Percentiles rank a stretch among this genome's conserved stretches.
phyloP scores from a whole-genome alignment of 2,888 invertebrate genomes.

The Rhogogaster chlorosoma region DNA sequence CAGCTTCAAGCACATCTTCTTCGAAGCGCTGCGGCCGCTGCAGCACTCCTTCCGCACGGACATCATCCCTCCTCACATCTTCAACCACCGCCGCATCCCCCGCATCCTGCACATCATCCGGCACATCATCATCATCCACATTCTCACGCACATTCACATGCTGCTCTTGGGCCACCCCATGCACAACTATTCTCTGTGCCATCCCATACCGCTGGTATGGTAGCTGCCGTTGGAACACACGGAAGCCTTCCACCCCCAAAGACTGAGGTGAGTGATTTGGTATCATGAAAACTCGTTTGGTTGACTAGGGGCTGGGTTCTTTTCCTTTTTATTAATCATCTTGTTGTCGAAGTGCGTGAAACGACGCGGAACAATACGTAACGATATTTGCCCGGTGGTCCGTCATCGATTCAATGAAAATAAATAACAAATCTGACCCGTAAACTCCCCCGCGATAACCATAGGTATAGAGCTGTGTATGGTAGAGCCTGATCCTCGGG shows the following conservation, averaged over 20 bases:
- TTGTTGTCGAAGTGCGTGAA: background rate
- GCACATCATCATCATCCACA: constrained; percentile 43
- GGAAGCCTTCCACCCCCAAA: constrained; percentile 70
- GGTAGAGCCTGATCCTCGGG: constrained; percentile 69
- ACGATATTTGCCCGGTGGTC: constrained; percentile 62
- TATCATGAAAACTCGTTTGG: background rate
- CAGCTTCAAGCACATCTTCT: constrained; percentile 90
- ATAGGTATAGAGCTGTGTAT: background rate
- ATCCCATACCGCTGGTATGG: constrained; percentile 70
- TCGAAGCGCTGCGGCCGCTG: constrained; percentile 81
- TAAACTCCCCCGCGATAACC: constrained; percentile 27
- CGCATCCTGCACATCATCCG: constrained; percentile 35
- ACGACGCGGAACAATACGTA: constrained; percentile 29
- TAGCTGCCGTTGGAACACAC: constrained; percentile 69
- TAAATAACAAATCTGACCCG: constrained; percentile 59
- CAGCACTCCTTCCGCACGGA: constrained; percentile 80
- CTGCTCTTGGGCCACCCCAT: constrained; percentile 69
- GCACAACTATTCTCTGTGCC: constrained; percentile 74
- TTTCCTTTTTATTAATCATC: background rate
- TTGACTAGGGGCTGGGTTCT: background rate
- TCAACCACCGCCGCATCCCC: constrained; percentile 50
- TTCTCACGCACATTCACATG: constrained; percentile 58
- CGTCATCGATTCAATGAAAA: constrained; percentile 67
- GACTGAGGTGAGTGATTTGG: constrained; percentile 68
- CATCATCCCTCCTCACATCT: constrained; percentile 72